Evolutionary conservation across 1,140 invertebrate genomes (phyloP).

Genomic region (Trichonephila clavipes): DNA sequence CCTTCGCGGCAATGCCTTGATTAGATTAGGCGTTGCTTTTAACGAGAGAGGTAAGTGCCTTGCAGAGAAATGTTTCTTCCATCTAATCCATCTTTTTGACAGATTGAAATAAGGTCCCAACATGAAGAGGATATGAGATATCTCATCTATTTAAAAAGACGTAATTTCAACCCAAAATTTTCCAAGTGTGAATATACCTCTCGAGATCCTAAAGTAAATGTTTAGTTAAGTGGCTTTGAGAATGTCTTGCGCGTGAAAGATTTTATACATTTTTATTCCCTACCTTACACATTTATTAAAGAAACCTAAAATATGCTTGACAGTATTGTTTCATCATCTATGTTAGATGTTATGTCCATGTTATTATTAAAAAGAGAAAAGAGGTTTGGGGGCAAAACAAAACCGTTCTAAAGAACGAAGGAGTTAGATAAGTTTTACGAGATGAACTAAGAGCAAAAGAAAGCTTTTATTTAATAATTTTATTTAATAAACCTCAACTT

Average conservation of each 20-base stretch:
- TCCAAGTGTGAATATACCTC: background rate
- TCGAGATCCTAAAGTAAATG: background rate
- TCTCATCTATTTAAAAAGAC: slow-evolving; percentile 45
- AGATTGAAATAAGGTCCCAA: slow-evolving; percentile 45
- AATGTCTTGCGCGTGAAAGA: background rate
- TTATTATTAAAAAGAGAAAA: too few relatives aligned
- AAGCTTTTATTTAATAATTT: too few relatives aligned
- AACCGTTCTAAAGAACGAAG: too few relatives aligned
- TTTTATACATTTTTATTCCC: background rate
- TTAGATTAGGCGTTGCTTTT: slow-evolving; percentile 41
- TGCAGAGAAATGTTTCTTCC: background rate
- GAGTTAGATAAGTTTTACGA: too few relatives aligned
- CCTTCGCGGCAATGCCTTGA: background rate
- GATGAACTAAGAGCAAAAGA: too few relatives aligned
- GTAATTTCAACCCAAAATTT: slow-evolving; percentile 2
- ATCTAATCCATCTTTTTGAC: slow-evolving; percentile 53
- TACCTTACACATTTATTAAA: background rate
- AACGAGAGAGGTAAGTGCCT: slow-evolving; percentile 32
- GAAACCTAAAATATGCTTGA: too few relatives aligned
- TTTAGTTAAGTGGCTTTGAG: background rate
- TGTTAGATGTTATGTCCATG: too few relatives aligned
- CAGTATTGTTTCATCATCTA: too few relatives aligned
- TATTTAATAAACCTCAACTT: too few relatives aligned
- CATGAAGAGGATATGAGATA: background rate
- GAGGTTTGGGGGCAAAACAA: too few relatives aligned